Conservation (phyloP, 2,797 vertebrate species). For the Dermochelys coriacea region DNA sequence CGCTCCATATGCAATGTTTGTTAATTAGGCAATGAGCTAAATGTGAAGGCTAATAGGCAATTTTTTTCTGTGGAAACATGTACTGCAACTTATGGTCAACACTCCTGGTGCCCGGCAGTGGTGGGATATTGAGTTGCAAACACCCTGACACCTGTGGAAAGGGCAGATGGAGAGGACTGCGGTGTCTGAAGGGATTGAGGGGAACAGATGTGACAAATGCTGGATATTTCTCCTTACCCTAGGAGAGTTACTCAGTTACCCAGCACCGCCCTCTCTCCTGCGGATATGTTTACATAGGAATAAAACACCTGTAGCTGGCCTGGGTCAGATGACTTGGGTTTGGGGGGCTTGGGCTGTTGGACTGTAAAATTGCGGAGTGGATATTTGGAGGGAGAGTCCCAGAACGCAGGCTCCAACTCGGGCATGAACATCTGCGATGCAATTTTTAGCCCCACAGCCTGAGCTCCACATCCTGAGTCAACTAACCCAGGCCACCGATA, state of each 20-base stretch:
- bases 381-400: not conserved
- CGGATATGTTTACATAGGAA: not conserved
- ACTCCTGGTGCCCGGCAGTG: not conserved
- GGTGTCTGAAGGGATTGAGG: not conserved
- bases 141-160: not conserved
- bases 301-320: not conserved
- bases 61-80: not conserved
- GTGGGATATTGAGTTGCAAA: not conserved
- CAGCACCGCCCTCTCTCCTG: not conserved
- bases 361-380: not conserved
- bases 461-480: not conserved
- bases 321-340: not conserved
- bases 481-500: not conserved
- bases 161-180: not conserved
- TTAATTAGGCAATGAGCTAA: not conserved
- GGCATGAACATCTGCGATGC: not conserved
- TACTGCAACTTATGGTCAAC: not conserved
- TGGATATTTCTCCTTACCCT: not conserved
- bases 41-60: not conserved
- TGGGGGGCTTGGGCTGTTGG: too few species aligned
- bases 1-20: not conserved
- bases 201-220: not conserved
- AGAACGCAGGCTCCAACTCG: not conserved
- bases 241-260: not conserved
- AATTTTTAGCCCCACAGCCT: not conserved